Evolutionary conservation across 1,140 invertebrate species (phyloP).

Genomic region (Zaprionus kolodkinae): DNA sequence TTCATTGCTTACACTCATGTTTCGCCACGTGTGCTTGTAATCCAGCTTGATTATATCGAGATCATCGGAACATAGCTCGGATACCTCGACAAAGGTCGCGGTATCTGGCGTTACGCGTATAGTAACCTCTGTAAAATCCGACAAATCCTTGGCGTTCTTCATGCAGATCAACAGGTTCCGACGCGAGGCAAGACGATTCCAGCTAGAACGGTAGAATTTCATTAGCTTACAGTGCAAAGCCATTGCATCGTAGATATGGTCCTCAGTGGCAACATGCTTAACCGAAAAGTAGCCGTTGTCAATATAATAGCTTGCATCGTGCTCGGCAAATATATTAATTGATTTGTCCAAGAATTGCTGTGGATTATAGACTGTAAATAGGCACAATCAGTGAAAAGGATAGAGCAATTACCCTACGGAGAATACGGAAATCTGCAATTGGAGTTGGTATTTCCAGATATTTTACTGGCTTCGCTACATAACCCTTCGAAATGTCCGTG

Average conservation of each 20-base stretch:
- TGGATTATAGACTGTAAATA: background rate
- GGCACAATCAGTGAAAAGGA: no score
- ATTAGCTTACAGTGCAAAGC: conserved; percentile 67
- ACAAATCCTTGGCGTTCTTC: conserved; percentile 54
- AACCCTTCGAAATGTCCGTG: conserved; percentile 55
- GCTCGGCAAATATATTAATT: conserved; percentile 73
- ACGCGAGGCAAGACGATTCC: conserved; percentile 71
- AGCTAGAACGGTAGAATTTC: conserved; percentile 66
- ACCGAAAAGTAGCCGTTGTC: conserved; percentile 65
- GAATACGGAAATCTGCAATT: conserved; percentile 59
- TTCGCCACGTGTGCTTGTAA: conserved; percentile 68
- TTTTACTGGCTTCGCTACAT: conserved; percentile 55
- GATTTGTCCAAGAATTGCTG: conserved; percentile 60
- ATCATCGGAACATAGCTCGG: conserved; percentile 71
- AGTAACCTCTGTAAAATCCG: conserved; percentile 41
- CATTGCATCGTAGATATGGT: conserved; percentile 71
- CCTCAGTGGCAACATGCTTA: conserved; percentile 70
- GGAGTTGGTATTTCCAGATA: conserved; percentile 68
- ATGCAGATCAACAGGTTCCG: conserved; percentile 68
- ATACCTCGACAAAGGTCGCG: conserved; percentile 64
- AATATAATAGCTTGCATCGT: conserved; percentile 74
- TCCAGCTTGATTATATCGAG: conserved; percentile 57
- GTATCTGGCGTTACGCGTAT: conserved; percentile 64
- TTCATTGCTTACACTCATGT: conserved; percentile 58
- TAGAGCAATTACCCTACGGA: conserved; percentile 53